phyloP scores from a whole-genome alignment of 2,113 vertebrate genomes.

The Stegastes partitus region DNA sequence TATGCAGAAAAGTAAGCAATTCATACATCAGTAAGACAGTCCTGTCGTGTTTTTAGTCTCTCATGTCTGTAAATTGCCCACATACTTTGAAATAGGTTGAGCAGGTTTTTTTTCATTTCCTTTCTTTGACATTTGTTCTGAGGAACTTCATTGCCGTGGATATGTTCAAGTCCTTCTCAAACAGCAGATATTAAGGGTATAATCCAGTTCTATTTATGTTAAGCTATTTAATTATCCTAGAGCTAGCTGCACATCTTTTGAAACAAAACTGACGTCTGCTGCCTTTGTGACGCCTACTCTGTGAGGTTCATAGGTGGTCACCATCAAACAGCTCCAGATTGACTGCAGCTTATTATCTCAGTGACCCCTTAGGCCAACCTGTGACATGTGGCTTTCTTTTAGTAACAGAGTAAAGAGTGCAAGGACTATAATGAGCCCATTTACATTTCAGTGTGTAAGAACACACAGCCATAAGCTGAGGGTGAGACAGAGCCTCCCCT shows the following conservation, averaged over 20 bases:
- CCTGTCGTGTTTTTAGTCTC: not conserved
- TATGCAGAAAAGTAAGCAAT: not conserved
- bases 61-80: constrained; percentile 8
- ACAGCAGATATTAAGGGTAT: constrained; percentile 28
- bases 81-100: not conserved
- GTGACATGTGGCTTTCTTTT: constrained; percentile 62
- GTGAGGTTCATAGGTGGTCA: constrained; percentile 55
- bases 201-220: constrained; percentile 35
- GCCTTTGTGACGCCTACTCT: constrained; percentile 32
- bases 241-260: constrained; percentile 36
- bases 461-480: constrained; percentile 20
- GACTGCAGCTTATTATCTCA: constrained; percentile 77
- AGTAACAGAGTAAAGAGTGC: constrained; percentile 59
- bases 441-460: constrained; percentile 73
- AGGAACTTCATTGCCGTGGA: not conserved
- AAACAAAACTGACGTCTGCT: constrained; percentile 24
- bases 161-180: constrained; percentile 7
- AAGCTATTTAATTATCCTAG: constrained; percentile 63
- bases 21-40: not conserved
- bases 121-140: not conserved
- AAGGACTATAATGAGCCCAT: constrained; percentile 80
- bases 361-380: constrained; percentile 58
- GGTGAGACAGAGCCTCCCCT: constrained; percentile 36
- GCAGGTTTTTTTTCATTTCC: not conserved
- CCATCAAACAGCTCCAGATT: constrained; percentile 66